Base-by-base conservation (phyloP, 2,888 invertebrate genomes). In the Pomacea canaliculata region DNA sequence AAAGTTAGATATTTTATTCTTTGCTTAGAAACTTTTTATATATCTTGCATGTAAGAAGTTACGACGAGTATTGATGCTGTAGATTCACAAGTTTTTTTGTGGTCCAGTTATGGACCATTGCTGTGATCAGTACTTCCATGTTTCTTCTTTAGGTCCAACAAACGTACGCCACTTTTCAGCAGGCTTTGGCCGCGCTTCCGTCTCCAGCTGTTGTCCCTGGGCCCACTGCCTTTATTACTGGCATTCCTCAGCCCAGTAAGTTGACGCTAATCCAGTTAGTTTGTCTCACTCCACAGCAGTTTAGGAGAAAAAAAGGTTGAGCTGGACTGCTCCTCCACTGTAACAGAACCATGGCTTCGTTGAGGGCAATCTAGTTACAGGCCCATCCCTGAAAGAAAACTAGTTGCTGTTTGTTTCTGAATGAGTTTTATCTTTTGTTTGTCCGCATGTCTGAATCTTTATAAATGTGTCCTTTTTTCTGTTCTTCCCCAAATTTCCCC, bases 81-180 rank as follows among this genome's bases (percentile, higher is more conserved):
- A 63, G 63, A 12, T 12, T 63, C 16, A 63, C 63, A 60, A 60
- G 27, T 23, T 12, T 16, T 23, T 56, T 56, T 56, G 72, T 18
- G 27, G 67, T 73, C 67, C 67, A 23, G 18, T 23, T 9, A 27
- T 49, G 73, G 73, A 60, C 73, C 66, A 12, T 72, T n/a, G n/a
- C 72, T 48, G 65, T 56, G 51, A 73, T 67, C 67, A 67, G 66
- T 66, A 66, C 23, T 73, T 73, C 66, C 67, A 27, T 73, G 73
- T 77, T 79, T 84, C 77, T 84, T 80, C 84, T 85, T 71, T 86
- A 90, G 90, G 90, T 90, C 19, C 89, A 89, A 82, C 87, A 88
- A 81, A 89, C 89, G 76, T 89, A 89, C 83, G 89, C 89, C 80
- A 86, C 86, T 81, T 90, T 89, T 83, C 89, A 90, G 85, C 89